Conservation (phyloP, 2,888 invertebrate genomes). For the Lasioglossum leucozonium region DNA sequence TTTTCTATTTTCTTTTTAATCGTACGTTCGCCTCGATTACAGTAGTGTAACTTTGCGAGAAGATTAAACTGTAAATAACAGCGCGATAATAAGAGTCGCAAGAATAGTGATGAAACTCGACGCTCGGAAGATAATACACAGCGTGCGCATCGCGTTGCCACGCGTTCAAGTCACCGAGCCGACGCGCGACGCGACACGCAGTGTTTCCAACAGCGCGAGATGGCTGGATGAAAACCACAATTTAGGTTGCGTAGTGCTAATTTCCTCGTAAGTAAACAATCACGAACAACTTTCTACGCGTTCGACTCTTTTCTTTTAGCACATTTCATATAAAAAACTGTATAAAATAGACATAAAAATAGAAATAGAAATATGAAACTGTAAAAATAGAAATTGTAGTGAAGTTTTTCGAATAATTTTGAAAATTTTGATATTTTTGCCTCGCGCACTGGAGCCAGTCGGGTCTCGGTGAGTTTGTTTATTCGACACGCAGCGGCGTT, state of each 20-base stretch:
- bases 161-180: constrained; percentile 8
- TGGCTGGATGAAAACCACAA: neutral
- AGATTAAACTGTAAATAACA: neutral
- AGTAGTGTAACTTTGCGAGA: neutral
- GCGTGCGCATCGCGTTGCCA: neutral
- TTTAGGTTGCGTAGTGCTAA: neutral
- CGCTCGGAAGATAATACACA: neutral
- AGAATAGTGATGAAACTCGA: neutral
- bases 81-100: neutral
- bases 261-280: neutral
- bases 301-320: neutral
- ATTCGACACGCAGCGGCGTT: neutral
- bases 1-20: neutral
- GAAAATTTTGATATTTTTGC: too few relatives aligned
- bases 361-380: too few relatives aligned
- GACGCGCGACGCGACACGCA: too few relatives aligned
- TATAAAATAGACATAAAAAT: too few relatives aligned
- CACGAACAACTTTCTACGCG: neutral
- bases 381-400: too few relatives aligned
- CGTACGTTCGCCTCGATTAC: too few relatives aligned
- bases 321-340: neutral
- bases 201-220: neutral
- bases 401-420: too few relatives aligned
- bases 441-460: neutral
- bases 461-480: neutral